Conservation (phyloP, 2,113 vertebrate genomes). For the Hippoglossus stenolepis region DNA sequence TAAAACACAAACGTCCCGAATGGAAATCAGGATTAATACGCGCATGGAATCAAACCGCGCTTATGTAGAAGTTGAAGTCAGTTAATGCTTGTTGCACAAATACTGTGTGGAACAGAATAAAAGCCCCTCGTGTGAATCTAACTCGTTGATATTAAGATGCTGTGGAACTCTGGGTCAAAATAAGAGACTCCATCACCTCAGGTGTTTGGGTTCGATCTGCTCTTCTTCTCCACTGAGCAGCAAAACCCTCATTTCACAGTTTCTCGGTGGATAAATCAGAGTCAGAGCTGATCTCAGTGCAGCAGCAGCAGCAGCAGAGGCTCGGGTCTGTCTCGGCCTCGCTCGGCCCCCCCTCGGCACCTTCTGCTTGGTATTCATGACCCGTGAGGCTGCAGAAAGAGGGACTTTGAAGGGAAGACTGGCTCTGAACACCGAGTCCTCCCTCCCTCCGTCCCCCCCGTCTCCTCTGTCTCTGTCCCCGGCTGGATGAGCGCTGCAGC, state of each 20-base stretch:
- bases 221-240: not conserved
- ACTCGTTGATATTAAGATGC: not conserved
- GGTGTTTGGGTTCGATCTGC: not conserved
- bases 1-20: not conserved
- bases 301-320: conserved; percentile 30
- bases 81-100: not conserved
- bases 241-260: not conserved
- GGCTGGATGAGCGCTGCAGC: conserved; percentile 21
- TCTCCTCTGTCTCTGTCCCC: not conserved
- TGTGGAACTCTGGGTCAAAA: not conserved
- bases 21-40: not conserved
- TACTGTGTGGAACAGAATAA: not conserved
- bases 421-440: conserved; percentile 44
- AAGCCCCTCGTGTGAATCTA: not conserved
- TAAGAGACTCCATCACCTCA: not conserved
- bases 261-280: not conserved
- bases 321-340: not conserved
- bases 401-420: conserved; percentile 61
- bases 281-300: not conserved
- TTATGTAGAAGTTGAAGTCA: not conserved
- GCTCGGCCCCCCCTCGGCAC: conserved; percentile 4
- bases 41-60: not conserved
- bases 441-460: not conserved
- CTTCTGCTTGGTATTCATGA: conserved; percentile 73
- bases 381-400: conserved; percentile 49